phyloP scores from a whole-genome alignment of 1,140 invertebrate genomes.

The Drosophila saltans region DNA sequence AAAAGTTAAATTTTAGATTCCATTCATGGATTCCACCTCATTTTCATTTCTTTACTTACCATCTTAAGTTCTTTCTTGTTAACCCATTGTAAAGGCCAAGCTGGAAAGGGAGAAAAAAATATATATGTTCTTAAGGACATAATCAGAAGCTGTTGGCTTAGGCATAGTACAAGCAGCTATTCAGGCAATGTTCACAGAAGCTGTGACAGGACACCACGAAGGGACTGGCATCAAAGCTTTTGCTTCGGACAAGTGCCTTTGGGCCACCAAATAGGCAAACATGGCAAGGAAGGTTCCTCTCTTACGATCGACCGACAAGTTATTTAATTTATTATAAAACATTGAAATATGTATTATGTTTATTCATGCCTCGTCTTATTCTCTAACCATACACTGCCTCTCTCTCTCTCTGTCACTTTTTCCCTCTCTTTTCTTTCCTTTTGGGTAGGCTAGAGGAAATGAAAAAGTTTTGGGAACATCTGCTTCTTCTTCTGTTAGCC shows the following conservation, averaged over 20 bases:
- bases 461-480: slow-evolving; percentile 72
- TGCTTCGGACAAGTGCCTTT: slow-evolving; percentile 2
- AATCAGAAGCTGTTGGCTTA: slow-evolving; percentile 57
- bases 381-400: slow-evolving; percentile 22
- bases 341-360: slow-evolving; percentile 79
- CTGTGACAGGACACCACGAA: neutral
- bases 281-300: slow-evolving; percentile 31
- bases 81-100: slow-evolving; percentile 29
- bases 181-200: slow-evolving; percentile 14
- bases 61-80: slow-evolving; percentile 11
- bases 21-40: slow-evolving; percentile 4
- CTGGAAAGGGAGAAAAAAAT: neutral
- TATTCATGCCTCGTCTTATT: slow-evolving; percentile 45
- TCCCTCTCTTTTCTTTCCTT: slow-evolving; percentile 15
- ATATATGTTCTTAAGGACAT: slow-evolving; percentile 35
- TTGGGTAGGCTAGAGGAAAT: slow-evolving; percentile 54
- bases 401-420: neutral
- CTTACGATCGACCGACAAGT: slow-evolving; percentile 62
- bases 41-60: slow-evolving; percentile 9
- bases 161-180: slow-evolving; percentile 15
- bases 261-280: slow-evolving; percentile 38
- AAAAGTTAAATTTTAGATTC: slow-evolving; percentile 1
- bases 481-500: slow-evolving; percentile 35
- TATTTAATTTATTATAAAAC: slow-evolving; percentile 81
- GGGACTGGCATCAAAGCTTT: slow-evolving; percentile 8